Conservation (phyloP, 2,797 vertebrate species). For the Vipera ursinii region DNA sequence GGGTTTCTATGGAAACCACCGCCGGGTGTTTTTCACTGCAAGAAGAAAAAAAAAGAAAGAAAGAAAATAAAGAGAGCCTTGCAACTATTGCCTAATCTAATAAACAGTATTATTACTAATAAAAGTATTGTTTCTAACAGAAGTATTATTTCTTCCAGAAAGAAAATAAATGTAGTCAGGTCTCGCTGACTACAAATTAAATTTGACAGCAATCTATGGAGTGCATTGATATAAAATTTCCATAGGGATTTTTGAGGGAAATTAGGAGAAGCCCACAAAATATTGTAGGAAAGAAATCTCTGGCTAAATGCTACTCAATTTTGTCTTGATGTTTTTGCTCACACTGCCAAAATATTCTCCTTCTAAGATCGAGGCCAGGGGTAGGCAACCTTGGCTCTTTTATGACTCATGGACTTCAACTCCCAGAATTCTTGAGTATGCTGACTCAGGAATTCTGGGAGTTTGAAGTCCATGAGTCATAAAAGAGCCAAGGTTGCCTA, state of each 20-base stretch:
- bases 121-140: not conserved
- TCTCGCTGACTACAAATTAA: not conserved
- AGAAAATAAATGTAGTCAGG: too few species aligned
- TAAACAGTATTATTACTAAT: not conserved
- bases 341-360: not conserved
- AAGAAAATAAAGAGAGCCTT: not conserved
- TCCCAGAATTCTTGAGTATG: too few species aligned
- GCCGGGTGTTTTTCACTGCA: slow-evolving; percentile 31
- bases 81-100: not conserved
- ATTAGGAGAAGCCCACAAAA: not conserved
- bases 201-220: not conserved
- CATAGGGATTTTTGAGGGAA: not conserved
- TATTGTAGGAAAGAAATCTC: not conserved
- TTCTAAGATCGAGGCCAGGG: not conserved
- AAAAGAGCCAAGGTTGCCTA: too few species aligned
- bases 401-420: too few species aligned
- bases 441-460: too few species aligned
- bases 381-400: too few species aligned
- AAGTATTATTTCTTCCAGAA: not conserved
- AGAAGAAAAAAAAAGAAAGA: not conserved
- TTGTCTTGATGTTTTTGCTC: not conserved
- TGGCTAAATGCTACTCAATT: not conserved
- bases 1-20: slow-evolving; percentile 61
- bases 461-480: too few species aligned
- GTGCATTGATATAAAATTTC: not conserved